Evolutionary conservation across 2,113 vertebrate genomes (phyloP).

Genomic region (Thamnophis sirtalis): DNA sequence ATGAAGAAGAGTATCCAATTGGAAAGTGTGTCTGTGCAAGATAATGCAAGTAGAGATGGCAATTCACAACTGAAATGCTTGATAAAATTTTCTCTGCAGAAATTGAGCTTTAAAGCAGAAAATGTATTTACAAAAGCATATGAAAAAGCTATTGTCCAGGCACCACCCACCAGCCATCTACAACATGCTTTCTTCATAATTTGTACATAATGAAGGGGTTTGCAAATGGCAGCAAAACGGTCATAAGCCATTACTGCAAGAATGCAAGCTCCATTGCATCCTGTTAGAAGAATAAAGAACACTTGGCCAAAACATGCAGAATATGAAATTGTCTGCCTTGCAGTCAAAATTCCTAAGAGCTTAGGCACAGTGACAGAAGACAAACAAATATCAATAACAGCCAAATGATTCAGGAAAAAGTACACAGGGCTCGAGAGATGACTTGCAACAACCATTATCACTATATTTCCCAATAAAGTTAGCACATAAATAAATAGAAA

Average conservation of each 20-base stretch:
- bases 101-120: conserved; percentile 6
- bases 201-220: conserved; percentile 28
- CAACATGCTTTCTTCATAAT: conserved; percentile 15
- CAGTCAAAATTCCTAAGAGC: neutral
- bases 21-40: neutral
- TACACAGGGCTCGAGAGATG: conserved; percentile 24
- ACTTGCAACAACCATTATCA: conserved; percentile 14
- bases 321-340: conserved; percentile 18
- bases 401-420: conserved; percentile 14
- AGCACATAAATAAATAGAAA: conserved; percentile 5
- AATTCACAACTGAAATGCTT: neutral
- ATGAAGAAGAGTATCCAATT: neutral
- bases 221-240: conserved; percentile 30
- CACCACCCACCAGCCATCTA: neutral
- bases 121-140: conserved; percentile 44
- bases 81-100: neutral
- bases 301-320: conserved; percentile 17
- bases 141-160: neutral
- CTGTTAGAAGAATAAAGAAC: conserved; percentile 17
- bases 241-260: conserved; percentile 45
- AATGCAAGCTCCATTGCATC: conserved; percentile 29
- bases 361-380: conserved; percentile 26
- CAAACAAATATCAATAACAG: conserved; percentile 26
- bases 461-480: conserved; percentile 12
- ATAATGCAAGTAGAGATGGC: neutral